Percentiles rank a stretch among this genome's conserved stretches.
These are phyloP conservation scores for Ptychochromis oligacanthus DNA, from an alignment of 2,113 vertebrate genomes.

Conservation along the genomic window DNA sequence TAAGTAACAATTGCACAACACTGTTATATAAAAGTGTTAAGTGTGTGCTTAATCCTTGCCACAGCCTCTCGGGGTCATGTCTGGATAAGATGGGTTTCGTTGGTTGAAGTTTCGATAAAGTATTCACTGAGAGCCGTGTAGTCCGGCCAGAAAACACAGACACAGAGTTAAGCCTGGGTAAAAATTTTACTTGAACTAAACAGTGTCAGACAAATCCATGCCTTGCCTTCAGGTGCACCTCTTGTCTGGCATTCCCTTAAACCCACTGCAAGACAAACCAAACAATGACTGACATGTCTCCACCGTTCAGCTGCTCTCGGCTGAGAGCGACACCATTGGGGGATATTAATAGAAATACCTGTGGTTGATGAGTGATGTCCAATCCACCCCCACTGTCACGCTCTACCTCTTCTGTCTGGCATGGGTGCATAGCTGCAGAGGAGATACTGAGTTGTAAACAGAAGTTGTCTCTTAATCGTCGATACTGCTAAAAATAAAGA, in stretches of 20 bases:
- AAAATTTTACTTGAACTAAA: conserved; percentile 29
- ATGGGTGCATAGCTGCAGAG: conserved; percentile 49
- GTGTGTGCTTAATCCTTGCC: background rate
- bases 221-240: conserved; percentile 55
- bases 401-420: conserved; percentile 54
- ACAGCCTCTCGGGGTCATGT: background rate
- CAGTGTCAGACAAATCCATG: conserved; percentile 47
- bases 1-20: conserved; percentile 1
- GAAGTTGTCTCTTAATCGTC: conserved; percentile 24
- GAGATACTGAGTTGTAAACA: conserved; percentile 59
- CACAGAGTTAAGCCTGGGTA: conserved; percentile 19
- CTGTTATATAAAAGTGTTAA: background rate
- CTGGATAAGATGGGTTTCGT: conserved; percentile 4
- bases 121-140: background rate
- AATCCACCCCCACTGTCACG: conserved; percentile 49
- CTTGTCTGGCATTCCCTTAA: conserved; percentile 59
- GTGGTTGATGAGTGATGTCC: conserved; percentile 72
- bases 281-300: conserved; percentile 78
- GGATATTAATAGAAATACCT: conserved; percentile 81
- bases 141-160: background rate
- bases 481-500: conserved; percentile 41
- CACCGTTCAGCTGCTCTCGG: conserved; percentile 47
- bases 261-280: conserved; percentile 57
- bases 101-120: conserved; percentile 3
- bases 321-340: conserved; percentile 51